A percentile compares a stretch with the other conserved stretches of the same genome.
phyloP scores from a whole-genome alignment of 2,888 invertebrate species.

The Drosophila histrio region DNA sequence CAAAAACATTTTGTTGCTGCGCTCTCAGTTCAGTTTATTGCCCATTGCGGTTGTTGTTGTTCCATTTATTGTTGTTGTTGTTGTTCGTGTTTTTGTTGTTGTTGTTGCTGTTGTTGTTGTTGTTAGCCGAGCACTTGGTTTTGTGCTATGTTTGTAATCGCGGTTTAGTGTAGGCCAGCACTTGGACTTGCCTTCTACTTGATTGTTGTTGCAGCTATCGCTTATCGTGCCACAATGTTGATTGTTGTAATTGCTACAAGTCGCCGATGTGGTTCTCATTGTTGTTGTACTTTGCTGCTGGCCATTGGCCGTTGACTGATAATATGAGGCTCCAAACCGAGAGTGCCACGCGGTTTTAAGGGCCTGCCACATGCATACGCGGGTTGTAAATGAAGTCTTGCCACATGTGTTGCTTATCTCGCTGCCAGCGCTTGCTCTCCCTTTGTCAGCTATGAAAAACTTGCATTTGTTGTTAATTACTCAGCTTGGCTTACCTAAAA shows the following conservation, averaged over 20 bases:
- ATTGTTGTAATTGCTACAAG: conserved; percentile 68
- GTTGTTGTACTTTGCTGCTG: conserved; percentile 57
- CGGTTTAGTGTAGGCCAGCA: conserved; percentile 66
- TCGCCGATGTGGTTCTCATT: conserved; percentile 42
- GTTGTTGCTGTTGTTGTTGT: conserved; percentile 16
- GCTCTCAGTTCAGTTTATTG: conserved; percentile 52
- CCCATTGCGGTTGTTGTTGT: conserved; percentile 31
- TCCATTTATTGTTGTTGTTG: conserved; percentile 10
- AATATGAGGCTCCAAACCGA: conserved; percentile 37
- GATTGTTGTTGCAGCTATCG: conserved; percentile 38
- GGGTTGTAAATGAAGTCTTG: conserved; percentile 28
- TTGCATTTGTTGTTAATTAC: conserved; percentile 58
- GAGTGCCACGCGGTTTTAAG: conserved; percentile 27
- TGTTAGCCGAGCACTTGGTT: conserved; percentile 33
- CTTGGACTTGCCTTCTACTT: conserved; percentile 33
- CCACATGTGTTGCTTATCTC: conserved; percentile 50
- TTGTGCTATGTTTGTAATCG: conserved; percentile 53
- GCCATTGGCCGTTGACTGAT: conserved; percentile 56
- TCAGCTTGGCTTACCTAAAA: conserved; percentile 44
- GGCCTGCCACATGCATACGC: conserved; percentile 39
- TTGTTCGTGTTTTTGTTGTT: conserved; percentile 16
- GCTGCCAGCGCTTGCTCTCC: not conserved
- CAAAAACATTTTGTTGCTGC: conserved; percentile 46
- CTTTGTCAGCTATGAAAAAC: conserved; percentile 7
- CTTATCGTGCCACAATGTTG: conserved; percentile 59